phyloP scores from a whole-genome alignment of 2,113 vertebrate genomes.

The Cynopterus brachyotis region DNA sequence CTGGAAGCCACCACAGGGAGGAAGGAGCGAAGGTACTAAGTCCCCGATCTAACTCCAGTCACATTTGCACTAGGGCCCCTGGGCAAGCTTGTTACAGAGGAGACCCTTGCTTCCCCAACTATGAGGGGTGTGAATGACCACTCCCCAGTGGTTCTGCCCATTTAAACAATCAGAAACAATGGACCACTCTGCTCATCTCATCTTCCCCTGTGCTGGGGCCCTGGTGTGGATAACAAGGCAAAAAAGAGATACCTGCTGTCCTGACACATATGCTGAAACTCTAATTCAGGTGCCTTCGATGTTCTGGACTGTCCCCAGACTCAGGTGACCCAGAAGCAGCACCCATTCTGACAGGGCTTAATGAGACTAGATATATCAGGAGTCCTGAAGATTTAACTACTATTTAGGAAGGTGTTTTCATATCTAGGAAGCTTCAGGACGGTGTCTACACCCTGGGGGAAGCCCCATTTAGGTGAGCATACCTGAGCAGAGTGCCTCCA shows the following conservation, averaged over 20 bases:
- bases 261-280: neutral
- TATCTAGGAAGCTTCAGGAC: neutral
- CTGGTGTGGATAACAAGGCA: neutral
- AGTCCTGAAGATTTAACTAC: neutral
- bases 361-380: neutral
- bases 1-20: neutral
- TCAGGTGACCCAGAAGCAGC: neutral
- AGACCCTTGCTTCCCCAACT: neutral
- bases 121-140: neutral
- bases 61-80: neutral
- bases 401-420: neutral
- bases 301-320: neutral
- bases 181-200: neutral
- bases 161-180: neutral
- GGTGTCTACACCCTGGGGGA: accelerated
- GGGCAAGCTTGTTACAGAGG: neutral
- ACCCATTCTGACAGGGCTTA: neutral
- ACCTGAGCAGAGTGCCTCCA: neutral
- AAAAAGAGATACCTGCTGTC: neutral
- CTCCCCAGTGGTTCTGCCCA: neutral
- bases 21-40: neutral
- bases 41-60: neutral
- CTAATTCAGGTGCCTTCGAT: neutral
- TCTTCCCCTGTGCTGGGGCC: neutral
- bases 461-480: neutral